Evolutionary conservation across 1,140 invertebrate genomes (phyloP).

Genomic region (Acromyrmex charruanus): DNA sequence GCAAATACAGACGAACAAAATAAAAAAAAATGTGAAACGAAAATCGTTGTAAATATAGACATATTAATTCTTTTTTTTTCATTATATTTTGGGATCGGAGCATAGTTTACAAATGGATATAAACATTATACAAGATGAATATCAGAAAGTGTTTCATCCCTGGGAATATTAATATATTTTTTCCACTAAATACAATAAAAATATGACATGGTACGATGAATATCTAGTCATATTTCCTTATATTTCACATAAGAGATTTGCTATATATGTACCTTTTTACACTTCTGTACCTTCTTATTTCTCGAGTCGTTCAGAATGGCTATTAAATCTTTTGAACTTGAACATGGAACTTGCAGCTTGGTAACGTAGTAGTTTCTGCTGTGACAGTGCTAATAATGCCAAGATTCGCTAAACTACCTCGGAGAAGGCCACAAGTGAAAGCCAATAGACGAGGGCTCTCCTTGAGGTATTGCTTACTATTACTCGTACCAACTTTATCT

Average conservation of each 20-base stretch:
- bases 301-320: background rate
- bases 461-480: constrained; percentile 96
- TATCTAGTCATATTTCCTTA: background rate
- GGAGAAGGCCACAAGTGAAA: constrained; percentile 97
- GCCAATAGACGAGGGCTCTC: constrained; percentile 95
- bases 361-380: constrained; percentile 96
- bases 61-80: background rate
- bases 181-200: constrained; percentile 16
- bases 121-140: background rate
- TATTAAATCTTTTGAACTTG: constrained; percentile 90
- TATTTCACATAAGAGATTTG: background rate
- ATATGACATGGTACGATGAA: background rate
- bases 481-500: constrained; percentile 91
- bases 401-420: constrained; percentile 97
- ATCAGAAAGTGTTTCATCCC: background rate
- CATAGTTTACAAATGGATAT: background rate
- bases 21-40: constrained; percentile 5
- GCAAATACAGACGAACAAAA: background rate
- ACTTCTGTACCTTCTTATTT: constrained; percentile 5
- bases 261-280: background rate
- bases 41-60: background rate
- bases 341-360: constrained; percentile 98
- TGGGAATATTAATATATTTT: background rate
- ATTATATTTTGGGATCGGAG: background rate
- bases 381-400: constrained; percentile 98